phyloP scores from a whole-genome alignment of 1,140 invertebrate species.

The Drosophila sp. region DNA sequence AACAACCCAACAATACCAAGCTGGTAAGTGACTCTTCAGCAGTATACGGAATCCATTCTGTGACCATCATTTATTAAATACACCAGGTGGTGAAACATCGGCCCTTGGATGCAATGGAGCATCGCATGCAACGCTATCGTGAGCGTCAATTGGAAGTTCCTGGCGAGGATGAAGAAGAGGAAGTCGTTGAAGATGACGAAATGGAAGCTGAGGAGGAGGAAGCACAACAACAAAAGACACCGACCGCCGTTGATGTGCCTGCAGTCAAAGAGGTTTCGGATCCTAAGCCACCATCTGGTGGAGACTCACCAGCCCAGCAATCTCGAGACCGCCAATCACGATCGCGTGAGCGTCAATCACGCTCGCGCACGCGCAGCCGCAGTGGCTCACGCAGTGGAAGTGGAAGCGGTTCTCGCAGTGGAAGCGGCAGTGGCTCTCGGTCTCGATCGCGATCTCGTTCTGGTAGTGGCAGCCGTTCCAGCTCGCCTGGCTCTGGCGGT shows the following conservation, averaged over 20 bases:
- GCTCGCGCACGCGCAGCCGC: constrained; percentile 65
- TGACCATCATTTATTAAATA: neutral
- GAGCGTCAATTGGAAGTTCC: constrained; percentile 95
- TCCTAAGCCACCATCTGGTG: constrained; percentile 67
- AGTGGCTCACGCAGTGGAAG: constrained; percentile 50
- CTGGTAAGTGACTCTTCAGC: constrained; percentile 83
- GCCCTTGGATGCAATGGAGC: constrained; percentile 93
- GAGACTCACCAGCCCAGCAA: constrained; percentile 80
- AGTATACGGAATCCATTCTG: no score
- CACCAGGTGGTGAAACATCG: constrained; percentile 92
- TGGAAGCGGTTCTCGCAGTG: constrained; percentile 56
- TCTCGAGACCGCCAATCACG: constrained; percentile 77
- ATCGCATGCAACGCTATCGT: constrained; percentile 92
- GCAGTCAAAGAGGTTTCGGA: constrained; percentile 59
- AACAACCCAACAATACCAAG: constrained; percentile 85
- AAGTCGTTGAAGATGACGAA: constrained; percentile 85
- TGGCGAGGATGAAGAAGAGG: constrained; percentile 90
- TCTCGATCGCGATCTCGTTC: constrained; percentile 68
- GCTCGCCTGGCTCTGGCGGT: constrained; percentile 76
- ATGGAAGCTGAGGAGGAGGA: constrained; percentile 90
- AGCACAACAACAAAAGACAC: constrained; percentile 62
- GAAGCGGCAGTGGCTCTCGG: constrained; percentile 47
- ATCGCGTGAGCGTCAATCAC: constrained; percentile 37
- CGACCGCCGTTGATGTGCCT: constrained; percentile 74
- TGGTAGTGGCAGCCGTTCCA: constrained; percentile 73